phyloP scores from a whole-genome alignment of 2,113 vertebrate species.

The Pristiophorus japonicus region DNA sequence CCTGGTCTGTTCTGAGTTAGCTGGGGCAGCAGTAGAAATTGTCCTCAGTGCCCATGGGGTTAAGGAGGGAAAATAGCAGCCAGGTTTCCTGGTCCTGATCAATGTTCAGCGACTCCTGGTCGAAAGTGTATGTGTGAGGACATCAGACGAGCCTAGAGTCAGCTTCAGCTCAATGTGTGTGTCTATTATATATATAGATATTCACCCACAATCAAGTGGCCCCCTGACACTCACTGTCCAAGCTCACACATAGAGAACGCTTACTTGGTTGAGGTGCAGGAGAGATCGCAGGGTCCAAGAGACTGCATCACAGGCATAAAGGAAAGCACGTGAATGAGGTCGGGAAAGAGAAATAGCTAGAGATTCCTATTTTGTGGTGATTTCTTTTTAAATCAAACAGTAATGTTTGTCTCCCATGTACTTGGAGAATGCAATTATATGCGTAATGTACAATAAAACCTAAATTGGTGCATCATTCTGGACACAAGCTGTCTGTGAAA shows the following conservation, averaged over 20 bases:
- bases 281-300: not conserved
- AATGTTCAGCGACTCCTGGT: not conserved
- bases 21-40: not conserved
- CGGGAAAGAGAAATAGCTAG: not conserved
- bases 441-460: not conserved
- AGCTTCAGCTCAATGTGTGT: not conserved
- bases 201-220: not conserved
- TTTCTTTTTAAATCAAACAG: not conserved
- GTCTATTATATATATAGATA: not conserved
- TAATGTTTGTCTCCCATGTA: not conserved
- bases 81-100: constrained; percentile 13
- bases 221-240: not conserved
- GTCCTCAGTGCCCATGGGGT: not conserved
- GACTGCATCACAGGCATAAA: not conserved
- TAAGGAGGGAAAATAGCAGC: not conserved
- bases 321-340: not conserved
- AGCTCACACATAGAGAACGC: not conserved
- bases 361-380: not conserved
- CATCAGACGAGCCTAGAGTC: not conserved
- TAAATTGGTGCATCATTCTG: not conserved
- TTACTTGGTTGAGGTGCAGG: not conserved
- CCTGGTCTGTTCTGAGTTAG: not conserved
- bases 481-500: not conserved
- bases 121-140: not conserved
- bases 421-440: not conserved